Evolutionary conservation across 2,888 invertebrate genomes (phyloP), one percentile per base, ranked within the genome.

Genomic region (Drosophila bunnanda): DNA sequence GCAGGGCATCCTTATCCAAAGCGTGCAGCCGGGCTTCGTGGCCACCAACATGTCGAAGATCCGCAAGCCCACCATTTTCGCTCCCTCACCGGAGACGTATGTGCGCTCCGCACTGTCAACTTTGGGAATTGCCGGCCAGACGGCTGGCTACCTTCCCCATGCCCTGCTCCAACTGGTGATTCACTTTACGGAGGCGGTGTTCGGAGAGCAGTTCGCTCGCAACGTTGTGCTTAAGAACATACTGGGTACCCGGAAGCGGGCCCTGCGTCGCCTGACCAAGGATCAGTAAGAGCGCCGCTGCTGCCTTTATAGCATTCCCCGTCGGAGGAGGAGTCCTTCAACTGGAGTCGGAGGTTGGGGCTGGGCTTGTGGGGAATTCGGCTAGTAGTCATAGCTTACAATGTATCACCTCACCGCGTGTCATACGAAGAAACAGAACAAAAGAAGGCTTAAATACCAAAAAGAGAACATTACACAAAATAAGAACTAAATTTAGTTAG

Each of bases 1-100:
- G 41, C 93, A 94, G 44, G 97, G 97, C 1, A 95, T 97, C 28
- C 94, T 95, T 6, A 93, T 97, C 7, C 98, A 98, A 93, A 95
- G 96, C 89, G 93, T 98, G 0, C 93, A 96, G 65, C 98, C 98
- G 0, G 98, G 97, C 2, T 97, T 96, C 81, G 98, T 98, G 0
- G 97, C 97, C 25, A 97, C 98, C 0, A 98, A 98, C 89, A 97
- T 98, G 96, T 95, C 96, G 12, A 96, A 96, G 85, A 96, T 98
- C 67, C 94, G 94, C n/a, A 93, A 93, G 41, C 93, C 95, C 32
- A 94, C 95, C 0, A 93, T 95, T 92, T 95, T 97, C 93, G 96
- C 96, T 0, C 97, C 97, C 0, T 94, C 95, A 0, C 95, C 97
- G 0, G 94, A 95, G 48, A 93, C 93, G 38, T 97, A 95, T 90